A percentile compares a stretch with the other conserved stretches of the same genome.
Conservation (phyloP, 2,888 invertebrate species). For the Temnothorax rugatulus region DNA sequence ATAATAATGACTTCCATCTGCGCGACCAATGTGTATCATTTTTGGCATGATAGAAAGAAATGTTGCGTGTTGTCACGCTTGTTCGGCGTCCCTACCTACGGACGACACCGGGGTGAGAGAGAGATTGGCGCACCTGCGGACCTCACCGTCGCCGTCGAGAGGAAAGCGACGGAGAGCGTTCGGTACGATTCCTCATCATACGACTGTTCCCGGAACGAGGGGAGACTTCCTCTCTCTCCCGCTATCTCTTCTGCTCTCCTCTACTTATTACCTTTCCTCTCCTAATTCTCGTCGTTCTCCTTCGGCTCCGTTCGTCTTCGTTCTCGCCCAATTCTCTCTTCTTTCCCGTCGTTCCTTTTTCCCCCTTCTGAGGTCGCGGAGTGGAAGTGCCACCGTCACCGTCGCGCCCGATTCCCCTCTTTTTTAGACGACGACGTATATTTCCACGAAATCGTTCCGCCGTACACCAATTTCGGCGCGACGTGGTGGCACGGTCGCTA, state of each 20-base stretch:
- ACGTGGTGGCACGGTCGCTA: slow-evolving; percentile 74
- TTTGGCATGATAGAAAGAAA: slow-evolving; percentile 55
- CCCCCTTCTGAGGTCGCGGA: slow-evolving; percentile 32
- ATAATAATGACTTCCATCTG: slow-evolving; percentile 54
- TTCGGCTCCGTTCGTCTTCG: slow-evolving; percentile 66
- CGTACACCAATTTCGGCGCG: slow-evolving; percentile 75
- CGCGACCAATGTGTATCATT: slow-evolving; percentile 43
- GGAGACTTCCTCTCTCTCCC: slow-evolving; percentile 33
- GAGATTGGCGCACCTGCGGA: slow-evolving; percentile 52
- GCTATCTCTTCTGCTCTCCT: slow-evolving; percentile 33
- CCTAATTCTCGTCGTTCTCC: slow-evolving; percentile 71
- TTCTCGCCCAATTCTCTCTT: slow-evolving; percentile 38
- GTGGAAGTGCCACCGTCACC: slow-evolving; percentile 74
- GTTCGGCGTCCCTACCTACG: slow-evolving; percentile 16
- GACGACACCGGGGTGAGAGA: neutral
- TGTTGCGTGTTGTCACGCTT: slow-evolving; percentile 60
- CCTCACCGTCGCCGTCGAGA: slow-evolving; percentile 28
- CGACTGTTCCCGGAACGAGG: slow-evolving; percentile 48
- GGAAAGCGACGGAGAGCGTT: slow-evolving; percentile 28
- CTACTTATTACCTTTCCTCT: slow-evolving; percentile 66
- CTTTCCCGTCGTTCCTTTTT: slow-evolving; percentile 25
- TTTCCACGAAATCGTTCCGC: slow-evolving; percentile 74
- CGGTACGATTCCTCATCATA: slow-evolving; percentile 53
- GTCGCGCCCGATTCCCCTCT: slow-evolving; percentile 53
- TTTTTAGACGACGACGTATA: slow-evolving; percentile 59